Evolutionary conservation across 2,888 invertebrate species (phyloP), one percentile per base, ranked within the genome.

Genomic region (Lasioglossum villosulum): DNA sequence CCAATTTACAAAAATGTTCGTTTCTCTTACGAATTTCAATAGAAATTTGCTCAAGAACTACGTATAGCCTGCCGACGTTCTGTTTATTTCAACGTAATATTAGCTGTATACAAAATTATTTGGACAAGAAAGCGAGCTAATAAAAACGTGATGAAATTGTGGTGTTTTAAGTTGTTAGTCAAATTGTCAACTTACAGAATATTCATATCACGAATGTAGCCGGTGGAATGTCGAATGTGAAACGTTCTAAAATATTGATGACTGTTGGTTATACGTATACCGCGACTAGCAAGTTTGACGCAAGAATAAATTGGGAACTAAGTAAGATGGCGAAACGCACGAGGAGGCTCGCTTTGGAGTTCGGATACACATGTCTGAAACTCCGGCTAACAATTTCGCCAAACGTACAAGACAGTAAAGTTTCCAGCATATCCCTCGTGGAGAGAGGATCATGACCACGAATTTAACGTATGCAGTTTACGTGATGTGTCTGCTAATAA

Each of bases 391-490:
- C 76, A 72, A 71, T 84, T 85, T 77, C 59, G 39, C 19, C 56
- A 27, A 71, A 85, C 72, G 59, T 77, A 59, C 39, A 59, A 80
- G 59, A 78, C 75, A 70, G 56, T 30, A 42, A 80, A 87, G 80
- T 86, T 86, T 79, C 80, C 27, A 75, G 80, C 80, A 80, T 80
- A 80, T 72, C 37, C 77, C 59, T 12, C 27, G 19, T 4, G 72
- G 23, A 59, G 52, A 23, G 66, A 70, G 75, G 79, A 82, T 71
- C 48, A n/a, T 71, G 30, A n/a, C n/a, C 68, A 14, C 34, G 75
- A 78, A 82, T 82, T 72, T 76, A 71, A 72, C 82, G 52, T 80
- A 71, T 73, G 68, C 52, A 74, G 42, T 19, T 74, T 72, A 76
- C 77, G 78, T 52, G 82, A 80, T 73, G 45, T 23, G 80, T 63